phyloP scores from a whole-genome alignment of 2,888 invertebrate genomes.

The Hirtodrosophila cameraria region DNA sequence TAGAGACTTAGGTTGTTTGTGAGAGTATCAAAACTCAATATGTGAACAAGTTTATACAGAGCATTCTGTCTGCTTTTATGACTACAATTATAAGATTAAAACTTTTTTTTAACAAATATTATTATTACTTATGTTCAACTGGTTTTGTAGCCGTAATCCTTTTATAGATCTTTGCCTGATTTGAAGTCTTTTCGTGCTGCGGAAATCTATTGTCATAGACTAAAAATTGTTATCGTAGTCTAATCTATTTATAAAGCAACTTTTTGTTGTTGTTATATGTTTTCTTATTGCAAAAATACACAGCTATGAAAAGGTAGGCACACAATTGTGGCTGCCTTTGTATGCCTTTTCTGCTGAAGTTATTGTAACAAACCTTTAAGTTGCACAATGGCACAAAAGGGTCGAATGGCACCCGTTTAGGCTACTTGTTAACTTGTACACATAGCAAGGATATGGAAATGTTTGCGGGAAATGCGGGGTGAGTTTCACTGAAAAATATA shows the following conservation, averaged over 20 bases:
- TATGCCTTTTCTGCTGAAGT: background rate
- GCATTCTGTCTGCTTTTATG: too few relatives aligned
- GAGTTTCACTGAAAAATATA: conserved; percentile 18
- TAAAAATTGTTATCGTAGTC: background rate
- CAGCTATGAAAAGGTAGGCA: conserved; percentile 3
- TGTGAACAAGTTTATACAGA: too few relatives aligned
- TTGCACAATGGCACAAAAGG: conserved; percentile 38
- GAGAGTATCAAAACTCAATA: conserved; percentile 10
- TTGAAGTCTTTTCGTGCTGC: too few relatives aligned
- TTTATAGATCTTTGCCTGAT: too few relatives aligned
- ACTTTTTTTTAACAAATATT: too few relatives aligned
- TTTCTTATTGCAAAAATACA: conserved; percentile 5
- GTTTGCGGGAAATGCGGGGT: background rate
- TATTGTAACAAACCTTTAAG: conserved; percentile 17
- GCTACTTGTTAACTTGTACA: conserved; percentile 33
- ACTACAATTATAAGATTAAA: background rate
- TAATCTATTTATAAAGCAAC: background rate
- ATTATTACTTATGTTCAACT: too few relatives aligned
- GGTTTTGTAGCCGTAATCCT: too few relatives aligned
- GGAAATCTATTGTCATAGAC: too few relatives aligned
- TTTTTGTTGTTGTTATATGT: background rate
- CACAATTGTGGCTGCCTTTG: conserved; percentile 6
- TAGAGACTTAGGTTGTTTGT: conserved; percentile 13
- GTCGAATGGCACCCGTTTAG: conserved; percentile 35
- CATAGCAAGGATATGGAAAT: conserved; percentile 10